These are phyloP conservation scores for Lagenorhynchus albirostris DNA, from an alignment of 2,113 vertebrate genomes.

Conservation along the genomic window DNA sequence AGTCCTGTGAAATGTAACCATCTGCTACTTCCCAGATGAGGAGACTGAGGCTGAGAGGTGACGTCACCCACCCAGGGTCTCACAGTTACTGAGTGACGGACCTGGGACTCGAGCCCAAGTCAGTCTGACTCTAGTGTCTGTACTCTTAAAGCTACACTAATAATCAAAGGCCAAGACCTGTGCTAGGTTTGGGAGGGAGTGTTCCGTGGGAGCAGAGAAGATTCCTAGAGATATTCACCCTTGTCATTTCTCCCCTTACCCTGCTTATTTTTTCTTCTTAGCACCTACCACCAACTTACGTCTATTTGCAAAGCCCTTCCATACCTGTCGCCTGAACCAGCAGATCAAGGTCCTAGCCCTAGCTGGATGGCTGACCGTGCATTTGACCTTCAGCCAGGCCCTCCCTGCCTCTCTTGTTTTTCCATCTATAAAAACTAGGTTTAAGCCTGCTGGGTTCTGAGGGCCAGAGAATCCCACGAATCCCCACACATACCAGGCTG, in stretches of 20 bases:
- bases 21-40: background rate
- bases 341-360: background rate
- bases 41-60: background rate
- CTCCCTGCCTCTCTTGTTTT: background rate
- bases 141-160: background rate
- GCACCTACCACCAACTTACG: background rate
- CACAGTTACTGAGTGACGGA: background rate
- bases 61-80: background rate
- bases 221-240: background rate
- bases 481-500: conserved; percentile 68
- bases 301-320: background rate
- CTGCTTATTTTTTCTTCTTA: background rate
- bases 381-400: background rate
- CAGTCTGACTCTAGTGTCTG: background rate
- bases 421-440: background rate
- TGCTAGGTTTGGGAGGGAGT: background rate
- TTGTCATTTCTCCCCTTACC: background rate
- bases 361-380: background rate
- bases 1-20: background rate
- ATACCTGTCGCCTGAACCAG: background rate
- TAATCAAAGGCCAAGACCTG: background rate
- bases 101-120: background rate
- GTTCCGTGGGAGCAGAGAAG: background rate
- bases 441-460: background rate
- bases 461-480: background rate